These are phyloP conservation scores for Callipepla squamata DNA, from an alignment of 2,113 vertebrate species.

Conservation along the genomic window DNA sequence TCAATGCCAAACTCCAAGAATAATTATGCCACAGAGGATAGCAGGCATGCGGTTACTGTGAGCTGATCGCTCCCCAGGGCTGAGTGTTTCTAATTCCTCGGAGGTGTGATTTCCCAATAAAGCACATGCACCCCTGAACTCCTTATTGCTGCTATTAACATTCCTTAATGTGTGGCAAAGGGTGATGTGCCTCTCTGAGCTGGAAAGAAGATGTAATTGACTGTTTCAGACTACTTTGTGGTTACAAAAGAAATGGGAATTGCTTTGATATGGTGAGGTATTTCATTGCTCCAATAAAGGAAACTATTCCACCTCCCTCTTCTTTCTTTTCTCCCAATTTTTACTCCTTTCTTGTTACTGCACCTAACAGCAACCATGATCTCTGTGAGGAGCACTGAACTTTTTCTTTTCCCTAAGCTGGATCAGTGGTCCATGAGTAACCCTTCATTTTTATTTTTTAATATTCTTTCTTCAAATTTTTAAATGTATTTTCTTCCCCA, in stretches of 20 bases:
- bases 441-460: neutral
- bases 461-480: neutral
- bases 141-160: neutral
- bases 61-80: neutral
- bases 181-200: slow-evolving; percentile 3
- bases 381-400: neutral
- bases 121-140: neutral
- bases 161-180: neutral
- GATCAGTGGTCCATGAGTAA: rapidly evolving
- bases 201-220: slow-evolving; percentile 31
- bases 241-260: neutral
- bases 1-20: neutral
- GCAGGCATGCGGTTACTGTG: neutral
- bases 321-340: neutral
- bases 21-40: neutral
- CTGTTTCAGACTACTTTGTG: slow-evolving; percentile 1
- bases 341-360: neutral
- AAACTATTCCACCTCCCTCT: neutral
- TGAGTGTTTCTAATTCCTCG: neutral
- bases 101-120: neutral
- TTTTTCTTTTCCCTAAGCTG: neutral
- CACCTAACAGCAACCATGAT: neutral
- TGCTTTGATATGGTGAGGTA: slow-evolving; percentile 10
- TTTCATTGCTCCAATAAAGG: slow-evolving; percentile 14
- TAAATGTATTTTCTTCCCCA: neutral